Conservation (phyloP, 2,888 invertebrate species). For the Campaea margaritaria region DNA sequence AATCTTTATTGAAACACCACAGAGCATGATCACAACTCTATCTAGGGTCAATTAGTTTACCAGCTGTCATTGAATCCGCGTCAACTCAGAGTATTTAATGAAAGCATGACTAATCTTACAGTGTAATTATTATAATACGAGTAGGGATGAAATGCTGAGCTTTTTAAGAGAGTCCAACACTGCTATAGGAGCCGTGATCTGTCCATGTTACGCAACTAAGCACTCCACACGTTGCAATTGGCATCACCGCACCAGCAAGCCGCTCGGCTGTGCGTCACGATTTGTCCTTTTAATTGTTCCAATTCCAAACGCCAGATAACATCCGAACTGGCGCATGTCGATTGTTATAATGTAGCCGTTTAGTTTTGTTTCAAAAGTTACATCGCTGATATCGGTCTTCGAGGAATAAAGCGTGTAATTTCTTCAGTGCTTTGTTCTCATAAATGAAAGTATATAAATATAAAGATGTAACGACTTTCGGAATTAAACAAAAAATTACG, state of each 20-base stretch:
- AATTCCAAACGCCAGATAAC: slow-evolving; percentile 53
- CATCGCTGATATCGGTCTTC: slow-evolving; percentile 25
- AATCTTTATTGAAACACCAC: too few relatives aligned
- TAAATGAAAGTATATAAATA: too few relatives aligned
- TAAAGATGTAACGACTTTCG: too few relatives aligned
- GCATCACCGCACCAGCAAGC: slow-evolving; percentile 51
- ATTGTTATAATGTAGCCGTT: slow-evolving; percentile 22
- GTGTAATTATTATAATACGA: not conserved
- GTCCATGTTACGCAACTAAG: slow-evolving; percentile 57
- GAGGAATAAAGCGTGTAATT: slow-evolving; percentile 18
- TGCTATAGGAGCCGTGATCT: slow-evolving; percentile 47
- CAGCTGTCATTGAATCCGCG: too few relatives aligned
- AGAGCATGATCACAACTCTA: too few relatives aligned
- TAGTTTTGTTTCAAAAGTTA: slow-evolving; percentile 20
- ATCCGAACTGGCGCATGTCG: slow-evolving; percentile 37
- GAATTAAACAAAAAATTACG: too few relatives aligned
- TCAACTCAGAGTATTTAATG: too few relatives aligned
- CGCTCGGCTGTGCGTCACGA: slow-evolving; percentile 59
- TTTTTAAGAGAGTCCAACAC: not conserved
- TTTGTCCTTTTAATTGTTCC: slow-evolving; percentile 64
- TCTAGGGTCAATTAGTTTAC: too few relatives aligned
- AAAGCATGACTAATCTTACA: too few relatives aligned
- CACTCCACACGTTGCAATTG: slow-evolving; percentile 48
- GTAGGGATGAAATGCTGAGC: too few relatives aligned
- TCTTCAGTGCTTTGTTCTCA: not conserved